A percentile compares a stretch with the other conserved stretches of the same genome.
Conservation (phyloP, 2,888 invertebrate species). For the Tetramorium bicarinatum region DNA sequence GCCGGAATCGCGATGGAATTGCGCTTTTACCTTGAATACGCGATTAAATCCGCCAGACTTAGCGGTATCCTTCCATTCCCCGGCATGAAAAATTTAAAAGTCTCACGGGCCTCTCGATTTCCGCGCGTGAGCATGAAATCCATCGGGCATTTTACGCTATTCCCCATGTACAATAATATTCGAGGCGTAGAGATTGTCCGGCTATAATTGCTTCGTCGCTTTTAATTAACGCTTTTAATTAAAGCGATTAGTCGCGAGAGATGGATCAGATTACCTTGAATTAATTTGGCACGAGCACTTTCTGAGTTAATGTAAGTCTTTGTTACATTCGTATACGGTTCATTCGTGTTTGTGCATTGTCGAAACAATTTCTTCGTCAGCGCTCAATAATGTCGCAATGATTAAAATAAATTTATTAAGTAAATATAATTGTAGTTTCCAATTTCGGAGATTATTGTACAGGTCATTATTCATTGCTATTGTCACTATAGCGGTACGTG, state of each 20-base stretch:
- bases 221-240: conserved; percentile 38
- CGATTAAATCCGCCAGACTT: neutral
- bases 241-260: conserved; percentile 26
- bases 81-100: conserved; percentile 20
- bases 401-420: conserved; percentile 16
- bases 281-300: conserved; percentile 23
- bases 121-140: neutral
- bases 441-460: neutral
- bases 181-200: neutral
- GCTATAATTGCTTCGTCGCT: conserved; percentile 34
- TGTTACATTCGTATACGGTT: neutral
- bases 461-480: neutral
- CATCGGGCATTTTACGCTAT: neutral
- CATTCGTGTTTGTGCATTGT: neutral
- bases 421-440: neutral
- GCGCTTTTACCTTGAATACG: conserved; percentile 6
- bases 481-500: neutral
- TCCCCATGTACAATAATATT: conserved; percentile 20
- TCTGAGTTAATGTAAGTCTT: neutral
- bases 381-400: neutral
- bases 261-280: conserved; percentile 35
- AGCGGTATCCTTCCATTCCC: neutral
- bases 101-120: neutral
- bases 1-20: neutral
- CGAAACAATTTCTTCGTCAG: neutral